Conservation (phyloP, 2,113 vertebrate species). For the Jacana jacana region DNA sequence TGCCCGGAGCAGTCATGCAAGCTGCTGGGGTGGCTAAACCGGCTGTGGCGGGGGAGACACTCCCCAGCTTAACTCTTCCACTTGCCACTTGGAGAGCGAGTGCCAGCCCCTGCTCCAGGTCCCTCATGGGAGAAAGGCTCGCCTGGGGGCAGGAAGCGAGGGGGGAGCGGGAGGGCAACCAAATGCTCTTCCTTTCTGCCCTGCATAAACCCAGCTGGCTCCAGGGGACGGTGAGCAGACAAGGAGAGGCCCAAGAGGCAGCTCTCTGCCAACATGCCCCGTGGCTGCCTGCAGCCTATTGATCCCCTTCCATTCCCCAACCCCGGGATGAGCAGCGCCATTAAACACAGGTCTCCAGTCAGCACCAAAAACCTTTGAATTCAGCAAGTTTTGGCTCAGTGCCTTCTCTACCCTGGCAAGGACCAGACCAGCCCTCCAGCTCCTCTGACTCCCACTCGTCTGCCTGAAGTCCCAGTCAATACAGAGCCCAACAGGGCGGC, state of each 20-base stretch:
- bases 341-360: background rate
- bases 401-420: background rate
- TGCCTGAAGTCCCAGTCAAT: background rate
- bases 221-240: background rate
- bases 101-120: background rate
- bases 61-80: background rate
- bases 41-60: background rate
- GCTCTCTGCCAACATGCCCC: background rate
- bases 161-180: background rate
- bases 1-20: background rate
- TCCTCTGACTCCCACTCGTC: background rate
- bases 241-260: background rate
- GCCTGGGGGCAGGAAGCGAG: background rate
- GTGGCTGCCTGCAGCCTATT: background rate
- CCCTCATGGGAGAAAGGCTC: background rate
- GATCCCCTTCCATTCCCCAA: background rate
- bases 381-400: background rate
- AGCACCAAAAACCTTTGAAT: background rate
- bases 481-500: background rate
- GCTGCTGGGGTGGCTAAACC: background rate
- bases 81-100: background rate
- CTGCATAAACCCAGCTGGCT: conserved; percentile 13
- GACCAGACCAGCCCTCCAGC: background rate
- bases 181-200: background rate
- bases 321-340: background rate